Evolutionary conservation across 2,797 vertebrate species (phyloP).

Genomic region (Chloroceryle inda): DNA sequence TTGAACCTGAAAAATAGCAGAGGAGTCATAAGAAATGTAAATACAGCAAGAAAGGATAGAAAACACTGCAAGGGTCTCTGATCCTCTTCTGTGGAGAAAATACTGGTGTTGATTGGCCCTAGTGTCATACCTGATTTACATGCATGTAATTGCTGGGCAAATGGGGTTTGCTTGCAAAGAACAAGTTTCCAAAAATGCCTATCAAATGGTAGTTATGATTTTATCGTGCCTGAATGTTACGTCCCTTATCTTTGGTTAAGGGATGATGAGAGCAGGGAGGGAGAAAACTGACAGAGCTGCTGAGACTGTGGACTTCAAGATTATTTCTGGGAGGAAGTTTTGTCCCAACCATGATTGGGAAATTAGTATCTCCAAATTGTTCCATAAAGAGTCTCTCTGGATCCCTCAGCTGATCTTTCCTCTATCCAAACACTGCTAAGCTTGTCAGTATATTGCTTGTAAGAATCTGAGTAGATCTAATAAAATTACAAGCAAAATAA

Average conservation of each 20-base stretch:
- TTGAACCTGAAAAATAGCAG: neutral
- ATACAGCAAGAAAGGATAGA: neutral
- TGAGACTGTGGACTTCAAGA: neutral
- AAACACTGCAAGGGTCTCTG: neutral
- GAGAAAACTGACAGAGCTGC: neutral
- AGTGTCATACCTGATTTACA: neutral
- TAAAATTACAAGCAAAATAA: neutral
- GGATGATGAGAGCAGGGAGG: neutral
- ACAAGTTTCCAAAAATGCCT: neutral
- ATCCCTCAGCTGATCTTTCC: neutral
- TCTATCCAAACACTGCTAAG: neutral
- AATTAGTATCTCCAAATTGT: neutral
- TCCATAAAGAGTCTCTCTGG: neutral
- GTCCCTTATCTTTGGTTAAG: neutral
- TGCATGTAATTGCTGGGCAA: accelerated
- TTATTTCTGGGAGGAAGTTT: neutral
- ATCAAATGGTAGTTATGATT: neutral
- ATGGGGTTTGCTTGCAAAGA: neutral
- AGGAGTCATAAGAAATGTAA: neutral
- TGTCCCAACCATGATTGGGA: neutral
- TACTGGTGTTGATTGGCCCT: neutral
- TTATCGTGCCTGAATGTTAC: neutral
- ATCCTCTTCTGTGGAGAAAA: neutral
- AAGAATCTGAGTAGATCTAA: neutral
- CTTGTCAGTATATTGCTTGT: neutral